These are phyloP conservation scores for Hippoglossus stenolepis DNA, from an alignment of 2,113 vertebrate species.

Conservation along the genomic window DNA sequence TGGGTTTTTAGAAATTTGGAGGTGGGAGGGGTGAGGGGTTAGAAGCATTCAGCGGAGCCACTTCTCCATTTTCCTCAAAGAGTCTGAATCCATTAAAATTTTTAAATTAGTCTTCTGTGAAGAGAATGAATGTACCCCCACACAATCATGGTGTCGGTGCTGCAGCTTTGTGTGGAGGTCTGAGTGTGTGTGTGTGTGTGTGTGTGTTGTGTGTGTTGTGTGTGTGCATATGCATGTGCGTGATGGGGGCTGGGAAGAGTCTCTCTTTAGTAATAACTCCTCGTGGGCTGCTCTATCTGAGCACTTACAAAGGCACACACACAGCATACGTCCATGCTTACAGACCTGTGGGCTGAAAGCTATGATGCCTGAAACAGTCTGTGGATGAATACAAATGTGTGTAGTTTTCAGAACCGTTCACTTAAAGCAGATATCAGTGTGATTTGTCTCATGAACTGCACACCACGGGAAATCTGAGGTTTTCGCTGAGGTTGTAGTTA, in stretches of 20 bases:
- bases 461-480: background rate
- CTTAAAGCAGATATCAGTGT: background rate
- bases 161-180: constrained; percentile 30
- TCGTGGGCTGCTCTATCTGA: constrained; percentile 27
- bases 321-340: constrained; percentile 28
- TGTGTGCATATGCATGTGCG: background rate
- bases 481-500: background rate
- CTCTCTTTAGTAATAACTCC: constrained; percentile 45
- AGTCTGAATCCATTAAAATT: constrained; percentile 68
- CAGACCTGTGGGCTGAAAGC: constrained; percentile 51
- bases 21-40: constrained; percentile 31
- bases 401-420: constrained; percentile 37
- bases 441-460: background rate
- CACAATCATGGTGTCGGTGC: constrained; percentile 35
- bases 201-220: constrained; percentile 27
- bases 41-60: constrained; percentile 46
- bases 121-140: constrained; percentile 57
- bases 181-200: constrained; percentile 24
- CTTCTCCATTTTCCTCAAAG: constrained; percentile 61
- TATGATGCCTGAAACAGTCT: constrained; percentile 46
- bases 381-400: constrained; percentile 45
- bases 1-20: constrained; percentile 35
- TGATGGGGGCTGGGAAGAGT: background rate
- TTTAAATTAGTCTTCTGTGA: constrained; percentile 71
- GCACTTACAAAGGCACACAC: constrained; percentile 19